phyloP scores from a whole-genome alignment of 2,888 invertebrate genomes.

The Diachrysia chrysitis region DNA sequence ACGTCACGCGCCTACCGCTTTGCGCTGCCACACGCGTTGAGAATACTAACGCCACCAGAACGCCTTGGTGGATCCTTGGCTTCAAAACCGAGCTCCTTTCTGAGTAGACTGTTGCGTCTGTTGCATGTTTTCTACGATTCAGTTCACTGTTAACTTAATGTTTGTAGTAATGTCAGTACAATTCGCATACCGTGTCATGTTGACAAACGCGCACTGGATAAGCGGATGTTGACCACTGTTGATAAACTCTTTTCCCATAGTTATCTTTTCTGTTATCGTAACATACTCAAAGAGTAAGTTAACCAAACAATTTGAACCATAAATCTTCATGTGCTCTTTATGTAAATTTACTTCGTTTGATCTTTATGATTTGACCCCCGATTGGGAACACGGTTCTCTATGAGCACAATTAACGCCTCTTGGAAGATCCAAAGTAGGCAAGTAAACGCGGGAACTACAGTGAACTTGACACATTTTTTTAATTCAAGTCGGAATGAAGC shows the following conservation, averaged over 20 bases:
- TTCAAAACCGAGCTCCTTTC: constrained; percentile 89
- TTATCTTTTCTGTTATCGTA: constrained; percentile 31
- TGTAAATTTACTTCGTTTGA: constrained; percentile 62
- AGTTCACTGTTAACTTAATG: constrained; percentile 64
- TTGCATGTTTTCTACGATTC: constrained; percentile 77
- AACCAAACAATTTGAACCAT: background rate
- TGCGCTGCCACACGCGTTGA: constrained; percentile 79
- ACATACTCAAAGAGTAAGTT: constrained; percentile 18
- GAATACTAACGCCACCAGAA: constrained; percentile 86
- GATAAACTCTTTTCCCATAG: constrained; percentile 38
- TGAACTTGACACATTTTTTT: constrained; percentile 42
- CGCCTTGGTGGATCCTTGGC: constrained; percentile 89
- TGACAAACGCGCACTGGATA: constrained; percentile 37
- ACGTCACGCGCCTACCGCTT: constrained; percentile 84
- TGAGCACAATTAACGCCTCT: constrained; percentile 57
- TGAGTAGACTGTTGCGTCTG: constrained; percentile 82
- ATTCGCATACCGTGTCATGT: constrained; percentile 42
- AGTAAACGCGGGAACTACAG: constrained; percentile 23
- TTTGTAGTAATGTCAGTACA: constrained; percentile 48
- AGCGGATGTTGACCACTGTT: constrained; percentile 46
- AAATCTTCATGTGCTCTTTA: constrained; percentile 38
- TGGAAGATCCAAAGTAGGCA: constrained; percentile 21
- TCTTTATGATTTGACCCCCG: constrained; percentile 63
- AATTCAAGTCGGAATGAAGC: constrained; percentile 20
- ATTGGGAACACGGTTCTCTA: constrained; percentile 52